These are phyloP conservation scores for Plagiodera versicolora DNA, from an alignment of 2,888 invertebrate genomes.

Conservation along the genomic window DNA sequence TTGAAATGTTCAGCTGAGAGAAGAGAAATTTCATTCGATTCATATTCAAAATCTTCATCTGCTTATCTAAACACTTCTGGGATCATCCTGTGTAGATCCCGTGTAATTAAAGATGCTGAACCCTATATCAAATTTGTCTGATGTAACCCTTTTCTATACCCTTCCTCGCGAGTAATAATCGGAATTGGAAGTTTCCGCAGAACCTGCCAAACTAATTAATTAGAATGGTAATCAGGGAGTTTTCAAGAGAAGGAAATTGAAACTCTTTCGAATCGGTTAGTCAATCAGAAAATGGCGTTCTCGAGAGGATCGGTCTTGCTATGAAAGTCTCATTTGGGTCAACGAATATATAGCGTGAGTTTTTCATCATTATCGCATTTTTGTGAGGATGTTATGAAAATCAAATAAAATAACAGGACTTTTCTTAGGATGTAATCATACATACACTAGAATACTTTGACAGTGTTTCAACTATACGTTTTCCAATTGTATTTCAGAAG, in stretches of 20 bases:
- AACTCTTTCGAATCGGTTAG: conserved; percentile 16
- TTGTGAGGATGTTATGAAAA: no score
- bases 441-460: no score
- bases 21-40: no score
- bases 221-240: conserved; percentile 23
- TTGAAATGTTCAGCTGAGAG: no score
- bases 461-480: no score
- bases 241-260: conserved; percentile 14
- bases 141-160: neutral
- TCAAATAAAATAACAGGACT: no score
- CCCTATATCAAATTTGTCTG: neutral
- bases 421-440: no score
- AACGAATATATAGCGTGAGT: no score
- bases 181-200: conserved; percentile 23
- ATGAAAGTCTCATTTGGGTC: neutral
- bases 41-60: no score
- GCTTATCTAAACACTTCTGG: neutral
- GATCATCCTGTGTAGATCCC: neutral
- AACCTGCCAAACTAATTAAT: conserved; percentile 28
- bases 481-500: no score
- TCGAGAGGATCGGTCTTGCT: neutral
- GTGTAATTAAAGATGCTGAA: neutral
- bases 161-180: conserved; percentile 15
- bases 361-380: no score
- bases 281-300: neutral